These are phyloP conservation scores for Drosophila sechellia DNA, from an alignment of 1,140 invertebrate genomes.

Conservation along the genomic window DNA sequence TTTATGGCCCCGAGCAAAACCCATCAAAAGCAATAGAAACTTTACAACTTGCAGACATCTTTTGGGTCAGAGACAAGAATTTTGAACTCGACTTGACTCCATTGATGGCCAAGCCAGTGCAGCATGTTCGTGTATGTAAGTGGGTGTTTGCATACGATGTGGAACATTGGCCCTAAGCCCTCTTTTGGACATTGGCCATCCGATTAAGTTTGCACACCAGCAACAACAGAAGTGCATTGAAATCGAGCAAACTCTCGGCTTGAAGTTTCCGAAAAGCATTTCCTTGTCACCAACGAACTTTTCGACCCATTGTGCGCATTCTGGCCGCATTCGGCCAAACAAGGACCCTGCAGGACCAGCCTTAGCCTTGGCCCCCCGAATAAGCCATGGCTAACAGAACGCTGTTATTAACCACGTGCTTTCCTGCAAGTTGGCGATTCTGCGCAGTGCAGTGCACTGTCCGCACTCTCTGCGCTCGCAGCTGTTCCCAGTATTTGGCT, in stretches of 20 bases:
- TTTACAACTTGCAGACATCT: constrained; percentile 57
- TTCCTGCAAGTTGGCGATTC: constrained; percentile 56
- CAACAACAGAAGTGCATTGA: constrained; percentile 38
- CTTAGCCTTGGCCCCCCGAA: constrained; percentile 57
- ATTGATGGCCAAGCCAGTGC: constrained; percentile 16
- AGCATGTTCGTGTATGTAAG: constrained; percentile 7
- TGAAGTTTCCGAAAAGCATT: constrained; percentile 76
- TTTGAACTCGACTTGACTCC: constrained; percentile 72
- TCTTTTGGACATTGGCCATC: constrained; percentile 36
- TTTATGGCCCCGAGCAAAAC: constrained; percentile 33
- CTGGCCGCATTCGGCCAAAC: constrained; percentile 24
- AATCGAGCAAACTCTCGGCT: constrained; percentile 48
- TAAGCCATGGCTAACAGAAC: constrained; percentile 28
- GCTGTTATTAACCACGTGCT: constrained; percentile 65
- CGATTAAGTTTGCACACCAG: neutral
- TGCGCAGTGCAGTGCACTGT: constrained; percentile 42
- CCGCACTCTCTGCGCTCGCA: constrained; percentile 1
- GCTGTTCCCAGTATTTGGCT: constrained; percentile 67
- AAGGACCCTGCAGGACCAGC: constrained; percentile 48
- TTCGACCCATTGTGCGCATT: constrained; percentile 26
- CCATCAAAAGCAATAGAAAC: constrained; percentile 55
- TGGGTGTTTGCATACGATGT: constrained; percentile 33
- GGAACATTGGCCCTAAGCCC: constrained; percentile 46
- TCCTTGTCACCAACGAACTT: constrained; percentile 71
- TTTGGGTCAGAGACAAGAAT: constrained; percentile 49